A percentile compares a stretch with the other conserved stretches of the same genome.
These are phyloP conservation scores for Ceuthmochares aereus DNA, from an alignment of 2,113 vertebrate species.

Conservation along the genomic window DNA sequence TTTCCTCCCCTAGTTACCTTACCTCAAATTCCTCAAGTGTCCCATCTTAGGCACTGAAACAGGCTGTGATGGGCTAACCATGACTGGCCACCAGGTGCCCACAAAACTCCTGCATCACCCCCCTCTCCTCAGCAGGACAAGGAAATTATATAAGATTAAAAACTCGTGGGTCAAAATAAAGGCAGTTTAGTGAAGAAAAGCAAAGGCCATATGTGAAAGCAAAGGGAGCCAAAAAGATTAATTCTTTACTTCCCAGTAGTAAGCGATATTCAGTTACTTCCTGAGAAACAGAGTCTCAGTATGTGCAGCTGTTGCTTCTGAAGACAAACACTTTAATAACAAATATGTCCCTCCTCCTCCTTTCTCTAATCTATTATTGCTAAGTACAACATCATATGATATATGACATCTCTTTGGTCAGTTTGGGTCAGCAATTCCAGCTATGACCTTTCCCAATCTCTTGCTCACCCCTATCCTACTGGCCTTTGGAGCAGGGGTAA, in stretches of 20 bases:
- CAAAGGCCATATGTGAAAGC: fast-evolving
- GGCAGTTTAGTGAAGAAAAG: background rate
- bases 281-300: background rate
- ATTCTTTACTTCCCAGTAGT: background rate
- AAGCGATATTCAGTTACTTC: background rate
- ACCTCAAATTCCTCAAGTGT: background rate
- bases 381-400: background rate
- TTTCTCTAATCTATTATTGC: background rate
- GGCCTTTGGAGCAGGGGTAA: background rate
- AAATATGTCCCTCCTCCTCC: background rate
- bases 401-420: background rate
- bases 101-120: background rate
- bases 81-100: background rate
- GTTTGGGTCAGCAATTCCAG: background rate
- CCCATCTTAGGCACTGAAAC: background rate
- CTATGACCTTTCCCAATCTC: background rate
- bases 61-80: background rate
- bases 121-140: background rate
- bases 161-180: background rate
- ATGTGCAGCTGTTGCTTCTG: background rate
- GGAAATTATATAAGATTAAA: background rate
- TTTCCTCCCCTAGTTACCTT: background rate
- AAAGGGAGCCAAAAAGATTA: background rate
- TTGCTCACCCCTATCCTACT: fast-evolving
- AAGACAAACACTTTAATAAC: background rate